Base-by-base conservation (phyloP, 2,797 vertebrate genomes). In the Rallus crepitans region DNA sequence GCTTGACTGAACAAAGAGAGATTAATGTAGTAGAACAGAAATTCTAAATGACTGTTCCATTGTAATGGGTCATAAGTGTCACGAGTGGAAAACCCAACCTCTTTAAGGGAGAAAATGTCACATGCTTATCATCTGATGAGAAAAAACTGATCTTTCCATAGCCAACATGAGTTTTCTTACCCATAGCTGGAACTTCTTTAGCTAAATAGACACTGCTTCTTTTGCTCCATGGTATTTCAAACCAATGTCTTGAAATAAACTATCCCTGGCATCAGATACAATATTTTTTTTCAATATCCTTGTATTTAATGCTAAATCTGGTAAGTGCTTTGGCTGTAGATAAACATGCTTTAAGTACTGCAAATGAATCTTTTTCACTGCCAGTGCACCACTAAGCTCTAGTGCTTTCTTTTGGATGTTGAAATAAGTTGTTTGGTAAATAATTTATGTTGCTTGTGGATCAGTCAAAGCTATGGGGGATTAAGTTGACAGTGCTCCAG, bases 21-120 rank as follows among this genome's bases (percentile, higher is more conserved):
- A 55, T 65, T 88, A 79, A 94, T 94, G 89, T n/a, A 48, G 72
- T 75, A 73, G 87, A 87, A 57, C 64, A 82, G 75, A 82, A 85
- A 57, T 80, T 87, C 9, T 52, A 86, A 78, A 66, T 93, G 76
- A 56, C 76, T 80, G 52, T 93, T 83, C 85, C 59, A 11, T 37
- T 94, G 63, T 77, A 83, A 86, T 37, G 81, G 82, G 57, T 91
- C 84, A 65, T 56, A 65, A 80, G 75, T 47, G 71, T 66, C 87
- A 86, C 30, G 73, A 88, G 45, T 82, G 82, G 79, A 79, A 92
- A 94, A 86, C 59, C 17, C 16, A 59, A 20, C 27, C 20, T 72
- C 73, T 89, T 52, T 23, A 88, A 35, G 53, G 72, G 72, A 91
- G 85, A 61, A 61, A 37, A 30, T 25, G 82, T 92, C 91, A 86